Evolutionary conservation across 2,797 vertebrate species (phyloP), one percentile per base, ranked within the genome.

Genomic region (Hyperoplus lanceolatus): DNA sequence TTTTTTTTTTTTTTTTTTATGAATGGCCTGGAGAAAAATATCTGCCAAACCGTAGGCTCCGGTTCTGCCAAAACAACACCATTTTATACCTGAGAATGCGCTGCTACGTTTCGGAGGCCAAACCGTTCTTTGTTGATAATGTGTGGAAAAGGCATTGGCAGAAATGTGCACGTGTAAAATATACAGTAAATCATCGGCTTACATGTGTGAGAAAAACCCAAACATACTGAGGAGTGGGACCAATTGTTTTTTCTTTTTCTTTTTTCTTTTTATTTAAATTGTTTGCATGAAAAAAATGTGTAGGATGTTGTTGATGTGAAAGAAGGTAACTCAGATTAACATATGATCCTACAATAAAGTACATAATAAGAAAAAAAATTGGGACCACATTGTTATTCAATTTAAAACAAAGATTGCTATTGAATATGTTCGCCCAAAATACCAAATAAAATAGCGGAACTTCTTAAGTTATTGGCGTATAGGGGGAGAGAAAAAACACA

Each of bases 21-120:
- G 91, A 95, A 93, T 93, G 90, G 89, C 87, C 84, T 41, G 62
- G 82, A 90, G 84, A 88, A 91, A 82, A 90, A 82, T 80, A 91
- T 89, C 91, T 94, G 92, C 89, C 92, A 93, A 93, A 92, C 29
- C 69, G 57, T 65, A 41, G 86, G 73, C 85, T 82, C 43, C 0
- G 42, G 46, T 75, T 92, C 88, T 91, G 91, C 91, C 93, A 93
- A 93, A 90, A 91, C 72, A 29, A 86, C 88, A 84, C 89, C 62
- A 66, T 91, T 90, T 29, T 84, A 74, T 80, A 83, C 71, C 68
- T 80, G 77, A 68, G 81, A 81, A 88, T 57, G 70, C 53, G 76
- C 79, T 76, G 76, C 79, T 76, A 83, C 60, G 9, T 75, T 75
- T 15, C 29, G 29, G 43, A 56, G 64, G 83, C 89, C 81, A 87